Percentiles rank a stretch among this genome's conserved stretches.
Evolutionary conservation across 2,888 invertebrate genomes (phyloP).

Genomic region (Boloria selene): DNA sequence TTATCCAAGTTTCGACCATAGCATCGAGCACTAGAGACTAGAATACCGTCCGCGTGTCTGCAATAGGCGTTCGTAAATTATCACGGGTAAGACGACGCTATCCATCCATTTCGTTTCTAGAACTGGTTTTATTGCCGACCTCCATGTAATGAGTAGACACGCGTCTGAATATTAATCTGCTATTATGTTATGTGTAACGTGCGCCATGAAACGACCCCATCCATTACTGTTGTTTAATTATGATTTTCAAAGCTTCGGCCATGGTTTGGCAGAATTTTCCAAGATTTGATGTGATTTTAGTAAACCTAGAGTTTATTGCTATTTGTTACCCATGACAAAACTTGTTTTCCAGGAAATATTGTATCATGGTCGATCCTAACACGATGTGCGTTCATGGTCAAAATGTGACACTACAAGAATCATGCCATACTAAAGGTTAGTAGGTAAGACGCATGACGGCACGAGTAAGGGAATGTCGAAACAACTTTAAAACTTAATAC

Average conservation of each 20-base stretch:
- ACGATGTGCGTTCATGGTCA: slow-evolving; percentile 20
- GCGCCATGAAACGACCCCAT: background rate
- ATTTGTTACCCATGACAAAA: slow-evolving; percentile 6
- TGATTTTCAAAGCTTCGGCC: background rate
- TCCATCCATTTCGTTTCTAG: slow-evolving; percentile 29
- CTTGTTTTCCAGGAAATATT: slow-evolving; percentile 18
- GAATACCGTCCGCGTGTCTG: background rate
- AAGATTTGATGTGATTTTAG: slow-evolving; percentile 3
- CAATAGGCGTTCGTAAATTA: slow-evolving; percentile 25
- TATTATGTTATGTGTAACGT: background rate
- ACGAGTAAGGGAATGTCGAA: background rate
- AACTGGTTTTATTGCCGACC: slow-evolving; percentile 29
- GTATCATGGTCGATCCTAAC: slow-evolving; percentile 17
- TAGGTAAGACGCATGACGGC: slow-evolving; percentile 1
- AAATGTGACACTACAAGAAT: slow-evolving; percentile 12
- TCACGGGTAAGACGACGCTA: slow-evolving; percentile 23
- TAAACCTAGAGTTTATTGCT: background rate
- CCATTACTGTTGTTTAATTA: background rate
- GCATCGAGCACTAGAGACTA: slow-evolving; percentile 3
- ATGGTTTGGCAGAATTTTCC: background rate
- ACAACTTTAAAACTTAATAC: background rate
- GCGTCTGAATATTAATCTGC: slow-evolving; percentile 15
- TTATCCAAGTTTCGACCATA: slow-evolving; percentile 17
- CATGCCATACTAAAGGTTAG: slow-evolving; percentile 10
- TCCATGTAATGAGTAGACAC: slow-evolving; percentile 18